Evolutionary conservation across 2,888 invertebrate species (phyloP).

Genomic region (Lathronympha strigana): DNA sequence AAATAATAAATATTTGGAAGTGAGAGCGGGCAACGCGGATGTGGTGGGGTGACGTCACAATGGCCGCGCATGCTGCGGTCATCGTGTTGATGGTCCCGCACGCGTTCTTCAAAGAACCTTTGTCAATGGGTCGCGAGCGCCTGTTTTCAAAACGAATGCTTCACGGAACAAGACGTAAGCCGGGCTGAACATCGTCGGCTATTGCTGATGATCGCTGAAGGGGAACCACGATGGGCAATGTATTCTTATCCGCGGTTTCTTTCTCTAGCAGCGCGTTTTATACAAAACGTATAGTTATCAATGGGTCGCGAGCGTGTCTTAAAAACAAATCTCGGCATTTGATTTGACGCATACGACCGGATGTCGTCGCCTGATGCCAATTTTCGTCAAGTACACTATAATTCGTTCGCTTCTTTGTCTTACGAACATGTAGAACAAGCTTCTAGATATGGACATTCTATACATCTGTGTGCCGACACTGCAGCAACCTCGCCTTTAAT

Average conservation of each 20-base stretch:
- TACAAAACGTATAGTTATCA: neutral
- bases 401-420: neutral
- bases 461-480: conserved; percentile 8
- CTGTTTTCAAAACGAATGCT: conserved; percentile 66
- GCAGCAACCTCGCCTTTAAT: conserved; percentile 17
- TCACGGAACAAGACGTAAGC: conserved; percentile 44
- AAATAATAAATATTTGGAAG: conserved; percentile 70
- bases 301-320: neutral
- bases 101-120: conserved; percentile 72
- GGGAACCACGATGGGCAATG: neutral
- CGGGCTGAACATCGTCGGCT: neutral
- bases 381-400: neutral
- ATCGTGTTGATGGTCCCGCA: conserved; percentile 65
- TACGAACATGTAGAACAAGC: neutral
- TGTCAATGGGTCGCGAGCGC: conserved; percentile 60
- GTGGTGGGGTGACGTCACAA: conserved; percentile 50
- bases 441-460: conserved; percentile 9
- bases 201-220: neutral
- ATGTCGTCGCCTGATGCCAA: neutral
- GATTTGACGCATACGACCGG: neutral
- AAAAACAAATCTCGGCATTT: neutral
- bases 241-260: neutral
- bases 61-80: conserved; percentile 52
- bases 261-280: neutral
- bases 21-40: conserved; percentile 60